Conservation (phyloP, 2,888 invertebrate species). For the Bombylius major region DNA sequence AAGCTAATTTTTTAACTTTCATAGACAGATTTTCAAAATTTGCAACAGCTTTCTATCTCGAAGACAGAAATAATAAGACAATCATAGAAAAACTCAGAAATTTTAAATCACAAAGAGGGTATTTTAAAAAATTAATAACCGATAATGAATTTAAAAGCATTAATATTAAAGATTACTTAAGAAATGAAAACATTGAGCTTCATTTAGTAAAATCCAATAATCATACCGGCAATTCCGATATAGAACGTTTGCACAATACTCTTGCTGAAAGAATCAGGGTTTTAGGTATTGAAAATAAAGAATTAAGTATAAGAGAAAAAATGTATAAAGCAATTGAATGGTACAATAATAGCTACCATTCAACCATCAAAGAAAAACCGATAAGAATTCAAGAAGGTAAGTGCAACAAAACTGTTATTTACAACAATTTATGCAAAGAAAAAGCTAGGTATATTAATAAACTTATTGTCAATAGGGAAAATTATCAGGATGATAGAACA, state of each 20-base stretch:
- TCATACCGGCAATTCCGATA: slow-evolving; percentile 14
- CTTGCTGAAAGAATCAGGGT: not conserved
- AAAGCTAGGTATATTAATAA: not conserved
- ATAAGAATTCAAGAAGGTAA: not conserved
- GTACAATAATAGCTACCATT: slow-evolving; percentile 9
- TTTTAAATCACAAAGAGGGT: slow-evolving; percentile 7
- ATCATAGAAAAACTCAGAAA: slow-evolving; percentile 12
- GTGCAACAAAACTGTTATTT: not conserved
- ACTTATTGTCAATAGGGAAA: not conserved
- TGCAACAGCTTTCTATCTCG: slow-evolving; percentile 11
- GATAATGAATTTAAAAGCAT: slow-evolving; percentile 15
- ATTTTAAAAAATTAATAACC: slow-evolving; percentile 12
- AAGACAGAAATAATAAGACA: slow-evolving; percentile 12
- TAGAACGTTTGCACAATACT: slow-evolving; percentile 11
- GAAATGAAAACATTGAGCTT: slow-evolving; percentile 11
- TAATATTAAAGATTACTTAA: slow-evolving; percentile 11
- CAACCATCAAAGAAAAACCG: not conserved
- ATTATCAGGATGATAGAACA: not conserved
- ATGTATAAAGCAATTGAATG: slow-evolving; percentile 3
- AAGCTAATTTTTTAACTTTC: not conserved
- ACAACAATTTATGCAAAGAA: not conserved
- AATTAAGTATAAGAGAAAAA: slow-evolving; percentile 5
- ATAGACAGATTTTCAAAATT: slow-evolving; percentile 12
- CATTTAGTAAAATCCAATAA: slow-evolving; percentile 15
- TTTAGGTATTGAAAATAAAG: not conserved